Conservation (phyloP, 2,888 invertebrate species). For the Trichogramma dendrolimi region DNA sequence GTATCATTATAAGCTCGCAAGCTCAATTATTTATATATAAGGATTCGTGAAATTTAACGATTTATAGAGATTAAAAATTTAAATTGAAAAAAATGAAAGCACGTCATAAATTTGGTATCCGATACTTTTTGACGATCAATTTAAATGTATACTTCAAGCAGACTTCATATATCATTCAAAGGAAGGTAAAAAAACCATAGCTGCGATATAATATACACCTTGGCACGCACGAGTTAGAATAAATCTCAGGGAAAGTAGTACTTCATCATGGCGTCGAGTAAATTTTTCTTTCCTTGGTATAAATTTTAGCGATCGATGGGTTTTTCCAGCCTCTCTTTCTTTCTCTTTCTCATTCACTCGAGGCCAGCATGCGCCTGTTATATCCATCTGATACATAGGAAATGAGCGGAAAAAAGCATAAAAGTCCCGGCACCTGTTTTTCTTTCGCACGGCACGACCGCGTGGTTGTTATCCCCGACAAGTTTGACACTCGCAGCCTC, state of each 20-base stretch:
- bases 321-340: not conserved
- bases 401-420: conserved; percentile 25
- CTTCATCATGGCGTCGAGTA: conserved; percentile 25
- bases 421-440: not conserved
- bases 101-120: no score
- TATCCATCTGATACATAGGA: conserved; percentile 28
- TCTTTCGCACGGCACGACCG: conserved; percentile 8
- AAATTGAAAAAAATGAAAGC: no score
- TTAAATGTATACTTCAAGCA: no score
- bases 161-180: no score
- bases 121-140: no score
- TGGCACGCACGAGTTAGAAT: conserved; percentile 18
- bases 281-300: conserved; percentile 22
- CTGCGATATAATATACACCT: no score
- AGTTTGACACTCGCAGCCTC: conserved; percentile 11
- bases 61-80: no score
- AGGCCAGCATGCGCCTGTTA: not conserved
- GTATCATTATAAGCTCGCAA: no score
- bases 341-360: not conserved
- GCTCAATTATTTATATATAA: no score
- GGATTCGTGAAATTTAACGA: no score
- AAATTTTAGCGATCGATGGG: conserved; percentile 25
- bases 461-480: conserved; percentile 16
- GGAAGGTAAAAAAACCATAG: no score
- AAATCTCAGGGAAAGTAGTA: conserved; percentile 20